phyloP scores from a whole-genome alignment of 2,797 vertebrate species.

The Silurus lanzhouensis region DNA sequence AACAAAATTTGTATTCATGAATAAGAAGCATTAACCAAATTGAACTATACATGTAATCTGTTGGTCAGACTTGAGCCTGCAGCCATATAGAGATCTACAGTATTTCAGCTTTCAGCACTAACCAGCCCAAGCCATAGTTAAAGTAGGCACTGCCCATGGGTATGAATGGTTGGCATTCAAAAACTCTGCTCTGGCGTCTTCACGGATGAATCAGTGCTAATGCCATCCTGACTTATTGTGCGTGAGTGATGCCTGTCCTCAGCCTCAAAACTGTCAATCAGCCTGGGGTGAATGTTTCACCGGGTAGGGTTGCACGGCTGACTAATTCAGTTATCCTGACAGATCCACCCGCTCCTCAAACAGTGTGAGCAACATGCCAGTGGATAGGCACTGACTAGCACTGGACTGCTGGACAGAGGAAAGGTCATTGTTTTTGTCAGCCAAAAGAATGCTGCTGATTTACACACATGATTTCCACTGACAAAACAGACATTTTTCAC shows the following conservation, averaged over 20 bases:
- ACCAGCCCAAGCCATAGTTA: not conserved
- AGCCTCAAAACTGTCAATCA: constrained; percentile 71
- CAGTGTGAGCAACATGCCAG: constrained; percentile 53
- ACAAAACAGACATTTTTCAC: constrained; percentile 2
- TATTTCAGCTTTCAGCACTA: not conserved
- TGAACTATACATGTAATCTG: not conserved
- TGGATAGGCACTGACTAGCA: constrained; percentile 52
- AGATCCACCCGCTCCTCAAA: constrained; percentile 52
- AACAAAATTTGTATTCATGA: not conserved
- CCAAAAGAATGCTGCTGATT: constrained; percentile 45
- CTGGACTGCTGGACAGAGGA: constrained; percentile 57
- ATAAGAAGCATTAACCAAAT: not conserved
- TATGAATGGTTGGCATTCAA: constrained; percentile 27
- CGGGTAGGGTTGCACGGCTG: constrained; percentile 68
- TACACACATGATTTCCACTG: constrained; percentile 38
- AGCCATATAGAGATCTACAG: not conserved
- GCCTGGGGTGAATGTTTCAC: constrained; percentile 58
- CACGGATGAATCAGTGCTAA: constrained; percentile 48
- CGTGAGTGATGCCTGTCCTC: constrained; percentile 62
- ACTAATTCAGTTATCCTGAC: constrained; percentile 68
- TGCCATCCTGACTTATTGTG: constrained; percentile 54
- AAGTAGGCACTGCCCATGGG: constrained; percentile 22
- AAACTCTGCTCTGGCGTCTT: constrained; percentile 39
- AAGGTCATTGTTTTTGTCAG: constrained; percentile 67
- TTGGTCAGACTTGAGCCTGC: not conserved